Conservation (phyloP, 2,113 vertebrate genomes). For the Tachycineta bicolor region DNA sequence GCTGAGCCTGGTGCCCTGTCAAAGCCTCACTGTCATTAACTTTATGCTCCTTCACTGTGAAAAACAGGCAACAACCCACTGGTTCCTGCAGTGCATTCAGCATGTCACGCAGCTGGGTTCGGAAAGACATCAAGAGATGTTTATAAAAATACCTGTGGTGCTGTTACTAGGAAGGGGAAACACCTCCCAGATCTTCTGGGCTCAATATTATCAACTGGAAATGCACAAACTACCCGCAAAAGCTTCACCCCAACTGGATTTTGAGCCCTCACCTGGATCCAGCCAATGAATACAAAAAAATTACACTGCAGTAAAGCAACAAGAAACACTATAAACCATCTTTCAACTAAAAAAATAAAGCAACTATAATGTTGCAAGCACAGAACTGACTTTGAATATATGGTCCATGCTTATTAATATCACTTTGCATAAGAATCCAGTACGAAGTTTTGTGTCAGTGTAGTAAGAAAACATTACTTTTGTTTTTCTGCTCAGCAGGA, state of each 20-base stretch:
- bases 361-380: background rate
- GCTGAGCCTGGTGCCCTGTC: background rate
- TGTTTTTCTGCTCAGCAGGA: background rate
- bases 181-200: background rate
- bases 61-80: background rate
- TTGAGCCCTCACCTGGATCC: background rate
- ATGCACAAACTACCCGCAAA: background rate
- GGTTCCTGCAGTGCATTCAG: background rate
- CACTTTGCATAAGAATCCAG: background rate
- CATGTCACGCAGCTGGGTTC: background rate
- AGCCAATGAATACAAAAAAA: background rate
- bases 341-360: background rate
- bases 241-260: background rate
- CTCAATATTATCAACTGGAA: background rate
- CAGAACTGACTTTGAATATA: background rate
- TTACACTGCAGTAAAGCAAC: background rate
- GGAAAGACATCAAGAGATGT: background rate
- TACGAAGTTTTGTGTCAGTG: background rate
- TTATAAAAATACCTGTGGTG: background rate
- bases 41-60: background rate
- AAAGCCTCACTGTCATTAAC: slow-evolving; percentile 1
- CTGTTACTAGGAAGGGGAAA: background rate
- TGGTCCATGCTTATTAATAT: rapidly evolving
- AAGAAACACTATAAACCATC: background rate
- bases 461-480: background rate